A percentile compares a stretch with the other conserved stretches of the same genome.
phyloP scores from a whole-genome alignment of 1,140 invertebrate genomes.

The Pemphigus obesinymphae region DNA sequence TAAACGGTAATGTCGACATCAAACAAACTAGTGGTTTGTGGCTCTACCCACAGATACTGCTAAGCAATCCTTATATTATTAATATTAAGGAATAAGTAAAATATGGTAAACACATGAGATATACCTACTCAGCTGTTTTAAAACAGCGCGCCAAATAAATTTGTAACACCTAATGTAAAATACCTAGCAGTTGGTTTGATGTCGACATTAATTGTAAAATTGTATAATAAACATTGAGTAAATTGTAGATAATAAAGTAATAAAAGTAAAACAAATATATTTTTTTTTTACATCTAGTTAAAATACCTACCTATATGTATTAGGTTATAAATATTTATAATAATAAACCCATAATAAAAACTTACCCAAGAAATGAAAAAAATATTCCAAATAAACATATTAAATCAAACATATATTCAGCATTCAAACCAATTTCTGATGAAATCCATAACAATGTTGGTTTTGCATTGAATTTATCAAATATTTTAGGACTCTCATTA shows the following conservation, averaged over 20 bases:
- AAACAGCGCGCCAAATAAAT: no score
- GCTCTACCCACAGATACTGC: no score
- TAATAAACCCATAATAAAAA: not conserved
- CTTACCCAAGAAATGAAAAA: slow-evolving; percentile 63
- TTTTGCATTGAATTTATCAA: slow-evolving; percentile 59
- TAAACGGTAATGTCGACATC: no score
- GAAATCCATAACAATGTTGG: slow-evolving; percentile 68
- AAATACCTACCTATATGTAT: no score
- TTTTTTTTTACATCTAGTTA: not conserved
- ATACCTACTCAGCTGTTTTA: no score
- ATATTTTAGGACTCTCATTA: slow-evolving; percentile 45
- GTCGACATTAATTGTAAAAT: no score
- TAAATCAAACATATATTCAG: slow-evolving; percentile 67
- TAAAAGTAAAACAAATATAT: not conserved
- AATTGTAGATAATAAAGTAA: not conserved
- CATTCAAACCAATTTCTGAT: slow-evolving; percentile 62
- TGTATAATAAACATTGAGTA: not conserved
- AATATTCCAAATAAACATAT: slow-evolving; percentile 62
- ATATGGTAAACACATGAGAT: no score
- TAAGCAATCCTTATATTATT: no score
- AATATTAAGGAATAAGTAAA: no score
- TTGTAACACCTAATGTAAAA: no score
- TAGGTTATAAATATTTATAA: not conserved
- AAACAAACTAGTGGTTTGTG: no score
- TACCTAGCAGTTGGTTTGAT: no score